A percentile compares a stretch with the other conserved stretches of the same genome.
Evolutionary conservation across 2,888 invertebrate genomes (phyloP).

Genomic region (Monochamus alternatus): DNA sequence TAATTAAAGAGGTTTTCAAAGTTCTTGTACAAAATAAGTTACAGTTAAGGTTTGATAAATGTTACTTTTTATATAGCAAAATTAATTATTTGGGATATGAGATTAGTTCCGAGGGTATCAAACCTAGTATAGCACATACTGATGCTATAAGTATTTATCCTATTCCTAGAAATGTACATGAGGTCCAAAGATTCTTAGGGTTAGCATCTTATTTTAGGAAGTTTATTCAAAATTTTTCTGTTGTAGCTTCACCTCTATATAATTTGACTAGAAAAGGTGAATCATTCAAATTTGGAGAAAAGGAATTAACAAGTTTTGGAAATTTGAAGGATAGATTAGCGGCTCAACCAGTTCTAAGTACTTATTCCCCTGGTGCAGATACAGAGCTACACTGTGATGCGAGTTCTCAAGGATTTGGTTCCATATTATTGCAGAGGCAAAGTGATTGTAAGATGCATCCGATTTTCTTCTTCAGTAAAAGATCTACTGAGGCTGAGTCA

Average conservation of each 20-base stretch:
- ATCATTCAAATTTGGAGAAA: not conserved
- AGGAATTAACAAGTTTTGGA: not conserved
- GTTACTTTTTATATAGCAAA: conserved; percentile 19
- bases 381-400: no score
- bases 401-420: no score
- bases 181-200: conserved; percentile 11
- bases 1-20: conserved; percentile 27
- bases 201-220: conserved; percentile 11
- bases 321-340: conserved; percentile 25
- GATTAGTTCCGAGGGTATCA: not conserved
- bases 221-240: not conserved
- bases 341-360: no score
- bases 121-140: not conserved
- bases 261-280: not conserved
- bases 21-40: conserved; percentile 11
- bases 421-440: no score
- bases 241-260: not conserved
- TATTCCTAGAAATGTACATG: not conserved
- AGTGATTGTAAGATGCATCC: no score
- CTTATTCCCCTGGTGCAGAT: no score
- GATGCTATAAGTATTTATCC: conserved; percentile 6
- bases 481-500: no score
- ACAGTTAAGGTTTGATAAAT: conserved; percentile 23
- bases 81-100: conserved; percentile 4
- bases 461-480: no score